A percentile compares a stretch with the other conserved stretches of the same genome.
Evolutionary conservation across 2,797 vertebrate species (phyloP).

Genomic region (Dendrocincla fuliginosa): DNA sequence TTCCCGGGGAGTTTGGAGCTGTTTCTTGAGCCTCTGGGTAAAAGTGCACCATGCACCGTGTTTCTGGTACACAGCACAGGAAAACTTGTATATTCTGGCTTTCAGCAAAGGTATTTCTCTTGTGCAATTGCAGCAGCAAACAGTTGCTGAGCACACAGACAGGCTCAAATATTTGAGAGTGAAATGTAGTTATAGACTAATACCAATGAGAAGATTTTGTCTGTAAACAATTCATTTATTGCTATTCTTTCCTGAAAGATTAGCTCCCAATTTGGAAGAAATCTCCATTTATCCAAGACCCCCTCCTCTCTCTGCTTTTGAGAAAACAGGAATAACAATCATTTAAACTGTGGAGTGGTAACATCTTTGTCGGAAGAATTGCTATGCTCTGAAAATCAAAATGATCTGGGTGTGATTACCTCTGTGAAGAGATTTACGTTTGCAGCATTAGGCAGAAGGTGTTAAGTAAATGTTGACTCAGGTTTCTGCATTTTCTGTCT

Average conservation of each 20-base stretch:
- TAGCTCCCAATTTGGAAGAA: background rate
- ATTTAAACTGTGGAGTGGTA: background rate
- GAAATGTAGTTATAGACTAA: background rate
- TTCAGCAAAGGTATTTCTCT: rapidly evolving
- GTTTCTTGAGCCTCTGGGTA: background rate
- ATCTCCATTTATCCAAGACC: background rate
- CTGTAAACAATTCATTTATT: background rate
- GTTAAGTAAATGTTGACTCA: constrained; percentile 24
- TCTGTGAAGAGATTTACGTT: background rate
- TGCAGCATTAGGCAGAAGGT: background rate
- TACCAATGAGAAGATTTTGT: background rate
- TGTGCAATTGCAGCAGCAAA: background rate
- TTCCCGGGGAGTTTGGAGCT: background rate
- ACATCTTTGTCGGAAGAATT: background rate
- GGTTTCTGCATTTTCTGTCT: constrained; percentile 19
- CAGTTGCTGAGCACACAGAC: background rate
- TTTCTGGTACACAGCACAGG: background rate
- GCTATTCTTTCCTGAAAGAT: background rate
- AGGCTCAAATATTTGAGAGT: background rate
- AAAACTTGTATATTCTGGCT: background rate
- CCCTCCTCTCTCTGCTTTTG: background rate
- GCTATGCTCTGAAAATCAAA: background rate
- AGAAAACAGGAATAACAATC: background rate
- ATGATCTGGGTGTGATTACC: background rate
- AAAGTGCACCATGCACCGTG: background rate